These are phyloP conservation scores for Limnephilus auricula DNA, from an alignment of 2,888 invertebrate genomes.

Conservation along the genomic window DNA sequence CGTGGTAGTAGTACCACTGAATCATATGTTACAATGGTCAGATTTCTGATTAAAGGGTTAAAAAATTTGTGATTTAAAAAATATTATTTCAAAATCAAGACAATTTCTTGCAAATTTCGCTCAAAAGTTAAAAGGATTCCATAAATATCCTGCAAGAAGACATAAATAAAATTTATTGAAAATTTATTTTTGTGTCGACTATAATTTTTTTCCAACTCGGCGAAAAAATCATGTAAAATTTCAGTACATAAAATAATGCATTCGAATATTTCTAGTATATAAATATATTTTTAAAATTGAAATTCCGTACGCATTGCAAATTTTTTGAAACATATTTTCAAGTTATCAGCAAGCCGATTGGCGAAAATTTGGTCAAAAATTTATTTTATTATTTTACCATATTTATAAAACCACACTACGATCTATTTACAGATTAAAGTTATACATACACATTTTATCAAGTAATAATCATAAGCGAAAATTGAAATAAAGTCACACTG, in stretches of 20 bases:
- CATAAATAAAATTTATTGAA: background rate
- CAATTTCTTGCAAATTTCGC: background rate
- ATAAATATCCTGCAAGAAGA: background rate
- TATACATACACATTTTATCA: background rate
- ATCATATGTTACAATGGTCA: background rate
- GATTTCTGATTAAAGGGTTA: background rate
- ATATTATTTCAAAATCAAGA: background rate
- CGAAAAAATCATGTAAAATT: background rate
- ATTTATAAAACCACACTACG: constrained; percentile 7
- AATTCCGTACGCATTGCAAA: constrained; percentile 51
- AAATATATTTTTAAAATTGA: constrained; percentile 33
- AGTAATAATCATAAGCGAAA: background rate
- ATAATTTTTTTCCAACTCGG: background rate
- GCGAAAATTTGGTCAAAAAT: constrained; percentile 28
- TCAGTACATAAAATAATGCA: constrained; percentile 1
- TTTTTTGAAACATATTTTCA: constrained; percentile 33
- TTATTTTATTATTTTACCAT: background rate
- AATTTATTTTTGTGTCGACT: background rate
- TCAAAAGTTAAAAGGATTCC: background rate
- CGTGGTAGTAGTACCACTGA: background rate
- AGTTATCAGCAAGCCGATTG: constrained; percentile 31
- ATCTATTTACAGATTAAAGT: background rate
- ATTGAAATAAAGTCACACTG: background rate
- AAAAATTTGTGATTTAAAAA: too few relatives aligned
- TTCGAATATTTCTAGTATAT: constrained; percentile 37